Percentiles rank a stretch among this genome's conserved stretches.
Conservation (phyloP, 2,113 vertebrate species). For the Neofelis nebulosa region DNA sequence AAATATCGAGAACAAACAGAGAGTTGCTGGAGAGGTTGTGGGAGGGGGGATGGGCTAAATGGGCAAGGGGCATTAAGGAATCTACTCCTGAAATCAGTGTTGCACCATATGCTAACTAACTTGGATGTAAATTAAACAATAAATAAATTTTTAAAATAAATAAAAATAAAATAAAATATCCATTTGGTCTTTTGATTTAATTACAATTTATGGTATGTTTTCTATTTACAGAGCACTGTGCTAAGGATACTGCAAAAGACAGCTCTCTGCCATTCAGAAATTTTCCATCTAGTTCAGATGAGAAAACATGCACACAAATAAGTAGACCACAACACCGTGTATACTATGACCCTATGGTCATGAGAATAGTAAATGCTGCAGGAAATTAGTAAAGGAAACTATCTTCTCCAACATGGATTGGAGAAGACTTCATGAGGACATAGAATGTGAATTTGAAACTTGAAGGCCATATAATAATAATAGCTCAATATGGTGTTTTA, state of each 20-base stretch:
- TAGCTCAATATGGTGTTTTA: background rate
- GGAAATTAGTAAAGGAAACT: background rate
- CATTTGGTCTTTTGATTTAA: background rate
- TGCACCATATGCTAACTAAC: too few species aligned
- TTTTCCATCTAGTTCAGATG: background rate
- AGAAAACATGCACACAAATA: background rate
- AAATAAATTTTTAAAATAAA: too few species aligned
- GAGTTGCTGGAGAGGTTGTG: too few species aligned
- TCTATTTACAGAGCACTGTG: background rate
- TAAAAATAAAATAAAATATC: background rate
- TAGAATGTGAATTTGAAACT: background rate
- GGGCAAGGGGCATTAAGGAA: too few species aligned
- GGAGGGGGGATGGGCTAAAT: too few species aligned
- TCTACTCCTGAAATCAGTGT: too few species aligned
- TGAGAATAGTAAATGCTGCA: background rate
- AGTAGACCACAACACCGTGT: background rate
- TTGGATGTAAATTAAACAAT: too few species aligned
- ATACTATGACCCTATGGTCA: background rate
- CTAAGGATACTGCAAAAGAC: background rate
- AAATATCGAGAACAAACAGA: too few species aligned
- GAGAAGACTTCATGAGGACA: background rate
- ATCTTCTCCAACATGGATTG: background rate
- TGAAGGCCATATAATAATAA: background rate
- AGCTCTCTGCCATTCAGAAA: background rate
- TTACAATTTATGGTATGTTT: background rate